Percentiles rank a stretch among this genome's conserved stretches.
Evolutionary conservation across 2,113 vertebrate species (phyloP).

Genomic region (Rhinogobius similis): DNA sequence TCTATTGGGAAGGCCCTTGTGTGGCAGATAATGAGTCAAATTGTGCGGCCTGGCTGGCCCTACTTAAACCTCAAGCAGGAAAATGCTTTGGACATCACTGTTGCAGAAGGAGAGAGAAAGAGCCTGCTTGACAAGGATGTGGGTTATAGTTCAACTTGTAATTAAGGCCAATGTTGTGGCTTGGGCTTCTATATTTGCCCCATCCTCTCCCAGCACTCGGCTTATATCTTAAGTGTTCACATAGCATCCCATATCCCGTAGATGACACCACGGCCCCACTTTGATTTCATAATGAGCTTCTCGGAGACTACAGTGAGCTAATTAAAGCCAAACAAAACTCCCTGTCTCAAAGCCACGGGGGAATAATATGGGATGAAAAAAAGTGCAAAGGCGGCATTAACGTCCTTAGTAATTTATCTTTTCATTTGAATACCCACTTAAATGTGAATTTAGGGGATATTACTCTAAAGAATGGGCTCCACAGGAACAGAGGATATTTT

Average conservation of each 20-base stretch:
- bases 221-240: constrained; percentile 58
- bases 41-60: constrained; percentile 33
- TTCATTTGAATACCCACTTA: constrained; percentile 26
- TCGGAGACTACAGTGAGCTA: constrained; percentile 46
- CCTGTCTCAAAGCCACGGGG: constrained; percentile 38
- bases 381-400: constrained; percentile 44
- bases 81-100: constrained; percentile 56
- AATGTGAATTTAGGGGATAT: background rate
- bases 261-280: constrained; percentile 32
- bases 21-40: constrained; percentile 59
- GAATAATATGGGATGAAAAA: constrained; percentile 23
- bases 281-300: constrained; percentile 67
- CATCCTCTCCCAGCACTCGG: constrained; percentile 47
- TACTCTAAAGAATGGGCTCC: constrained; percentile 3
- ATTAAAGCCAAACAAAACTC: constrained; percentile 71
- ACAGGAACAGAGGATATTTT: background rate
- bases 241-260: constrained; percentile 36
- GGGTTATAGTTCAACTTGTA: constrained; percentile 74
- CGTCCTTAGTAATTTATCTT: constrained; percentile 49
- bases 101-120: constrained; percentile 24
- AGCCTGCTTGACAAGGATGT: constrained; percentile 59
- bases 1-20: constrained; percentile 36
- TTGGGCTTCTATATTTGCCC: constrained; percentile 49
- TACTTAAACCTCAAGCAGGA: constrained; percentile 28
- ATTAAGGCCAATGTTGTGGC: constrained; percentile 68